Percentiles rank a stretch among this genome's conserved stretches.
These are phyloP conservation scores for Catharus fuscescens DNA, from an alignment of 2,113 vertebrate genomes.

Conservation along the genomic window DNA sequence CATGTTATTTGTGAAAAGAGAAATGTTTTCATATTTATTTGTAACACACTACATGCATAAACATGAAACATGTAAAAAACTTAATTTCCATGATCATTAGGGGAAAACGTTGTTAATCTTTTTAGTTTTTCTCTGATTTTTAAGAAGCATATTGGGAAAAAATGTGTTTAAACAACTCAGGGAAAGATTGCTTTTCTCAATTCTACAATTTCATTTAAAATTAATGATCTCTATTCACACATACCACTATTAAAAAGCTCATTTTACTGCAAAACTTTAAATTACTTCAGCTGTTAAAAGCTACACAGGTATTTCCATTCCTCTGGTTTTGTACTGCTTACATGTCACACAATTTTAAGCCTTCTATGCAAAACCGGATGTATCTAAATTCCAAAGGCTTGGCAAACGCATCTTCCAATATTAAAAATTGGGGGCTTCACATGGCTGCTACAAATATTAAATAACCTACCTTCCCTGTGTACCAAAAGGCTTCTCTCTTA, in stretches of 20 bases:
- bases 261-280: neutral
- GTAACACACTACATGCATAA: neutral
- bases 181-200: neutral
- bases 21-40: neutral
- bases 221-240: neutral
- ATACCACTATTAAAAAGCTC: neutral
- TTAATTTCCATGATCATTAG: rapidly evolving
- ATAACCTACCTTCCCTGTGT: neutral
- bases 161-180: neutral
- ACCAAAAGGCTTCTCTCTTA: neutral
- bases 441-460: neutral
- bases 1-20: neutral
- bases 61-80: neutral
- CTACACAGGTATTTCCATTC: neutral
- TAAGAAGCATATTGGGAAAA: neutral
- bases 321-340: neutral
- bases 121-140: neutral
- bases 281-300: neutral
- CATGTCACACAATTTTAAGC: neutral
- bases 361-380: neutral
- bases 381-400: neutral
- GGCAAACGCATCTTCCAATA: neutral
- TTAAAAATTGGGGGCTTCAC: neutral
- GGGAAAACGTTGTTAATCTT: neutral
- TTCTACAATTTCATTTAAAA: neutral